Conservation (phyloP, 2,888 invertebrate species). For the Hypolimnas misippus region DNA sequence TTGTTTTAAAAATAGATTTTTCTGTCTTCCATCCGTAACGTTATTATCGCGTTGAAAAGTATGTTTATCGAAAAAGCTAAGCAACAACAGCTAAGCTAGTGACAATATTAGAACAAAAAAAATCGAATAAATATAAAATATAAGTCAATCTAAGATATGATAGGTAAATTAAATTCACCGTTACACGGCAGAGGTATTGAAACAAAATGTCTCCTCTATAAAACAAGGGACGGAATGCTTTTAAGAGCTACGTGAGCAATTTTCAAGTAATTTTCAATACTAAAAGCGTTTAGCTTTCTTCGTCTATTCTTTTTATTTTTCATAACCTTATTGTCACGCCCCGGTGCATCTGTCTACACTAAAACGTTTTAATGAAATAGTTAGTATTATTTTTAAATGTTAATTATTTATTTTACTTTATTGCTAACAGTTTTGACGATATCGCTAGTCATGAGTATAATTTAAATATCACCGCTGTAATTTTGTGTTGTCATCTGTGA, state of each 20-base stretch:
- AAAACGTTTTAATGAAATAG: background rate
- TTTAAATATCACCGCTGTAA: too few species aligned
- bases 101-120: too few species aligned
- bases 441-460: too few species aligned
- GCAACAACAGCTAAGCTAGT: too few species aligned
- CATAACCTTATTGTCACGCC: conserved; percentile 35
- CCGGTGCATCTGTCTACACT: conserved; percentile 21
- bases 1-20: too few species aligned
- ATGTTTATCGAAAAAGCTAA: too few species aligned
- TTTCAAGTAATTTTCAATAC: conserved; percentile 50
- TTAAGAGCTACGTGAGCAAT: conserved; percentile 52
- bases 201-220: conserved; percentile 51
- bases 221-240: conserved; percentile 55
- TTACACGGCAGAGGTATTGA: conserved; percentile 42
- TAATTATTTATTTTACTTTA: background rate
- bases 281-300: conserved; percentile 43
- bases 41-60: too few species aligned
- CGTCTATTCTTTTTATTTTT: conserved; percentile 30
- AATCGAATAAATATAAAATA: conserved; percentile 25
- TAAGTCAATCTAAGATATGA: conserved; percentile 36
- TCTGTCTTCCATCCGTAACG: too few species aligned
- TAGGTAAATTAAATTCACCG: conserved; percentile 44
- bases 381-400: background rate
- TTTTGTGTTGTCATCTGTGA: too few species aligned
- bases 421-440: too few species aligned